A percentile compares a stretch with the other conserved stretches of the same genome.
phyloP scores from a whole-genome alignment of 2,888 invertebrate species.

The Fragum sueziense region DNA sequence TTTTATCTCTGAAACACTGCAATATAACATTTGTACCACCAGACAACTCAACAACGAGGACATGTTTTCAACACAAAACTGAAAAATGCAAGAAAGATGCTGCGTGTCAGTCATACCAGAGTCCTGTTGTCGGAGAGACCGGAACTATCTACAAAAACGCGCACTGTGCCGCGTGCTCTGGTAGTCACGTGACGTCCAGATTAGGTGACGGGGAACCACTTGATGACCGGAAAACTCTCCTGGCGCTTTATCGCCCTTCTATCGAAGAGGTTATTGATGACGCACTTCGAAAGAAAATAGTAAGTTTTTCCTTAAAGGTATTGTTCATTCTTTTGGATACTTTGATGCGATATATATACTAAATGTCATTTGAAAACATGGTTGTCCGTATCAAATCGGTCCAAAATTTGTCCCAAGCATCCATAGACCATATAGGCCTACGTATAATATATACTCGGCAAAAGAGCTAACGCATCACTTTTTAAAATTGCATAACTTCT shows the following conservation, averaged over 20 bases:
- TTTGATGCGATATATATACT: no score
- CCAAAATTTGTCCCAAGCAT: no score
- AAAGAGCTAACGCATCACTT: no score
- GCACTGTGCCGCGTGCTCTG: conserved; percentile 4
- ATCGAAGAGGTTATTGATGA: no score
- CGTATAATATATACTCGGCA: no score
- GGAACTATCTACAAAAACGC: not conserved
- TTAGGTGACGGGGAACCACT: not conserved
- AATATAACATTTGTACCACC: not conserved
- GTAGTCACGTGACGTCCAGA: not conserved
- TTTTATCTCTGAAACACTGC: not conserved
- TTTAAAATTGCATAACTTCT: no score
- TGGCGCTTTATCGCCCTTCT: not conserved
- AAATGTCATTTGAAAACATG: no score
- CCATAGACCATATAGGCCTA: no score
- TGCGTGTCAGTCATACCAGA: not conserved
- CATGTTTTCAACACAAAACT: not conserved
- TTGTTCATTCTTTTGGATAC: no score
- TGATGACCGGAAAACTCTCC: not conserved
- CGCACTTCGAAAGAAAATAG: no score
- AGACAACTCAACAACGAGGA: not conserved
- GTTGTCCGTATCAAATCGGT: no score
- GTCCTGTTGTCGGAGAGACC: not conserved
- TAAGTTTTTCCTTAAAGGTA: no score
- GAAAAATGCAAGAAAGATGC: not conserved